Evolutionary conservation across 2,888 invertebrate genomes (phyloP).

Genomic region (Lutraria lutraria): DNA sequence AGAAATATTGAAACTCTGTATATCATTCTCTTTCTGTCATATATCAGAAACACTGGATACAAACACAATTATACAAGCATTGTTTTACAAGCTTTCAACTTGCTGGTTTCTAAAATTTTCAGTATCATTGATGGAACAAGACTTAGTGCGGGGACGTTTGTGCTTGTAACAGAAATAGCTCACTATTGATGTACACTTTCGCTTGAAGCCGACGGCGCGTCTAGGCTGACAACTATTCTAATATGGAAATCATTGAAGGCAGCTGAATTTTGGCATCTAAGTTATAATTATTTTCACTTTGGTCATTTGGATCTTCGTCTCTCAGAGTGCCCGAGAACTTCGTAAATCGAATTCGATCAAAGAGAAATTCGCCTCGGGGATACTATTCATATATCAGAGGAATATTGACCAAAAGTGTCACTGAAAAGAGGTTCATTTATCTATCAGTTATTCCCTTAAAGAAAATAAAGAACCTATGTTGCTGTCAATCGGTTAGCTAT

Average conservation of each 20-base stretch:
- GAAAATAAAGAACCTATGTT: no score
- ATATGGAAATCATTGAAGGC: not conserved
- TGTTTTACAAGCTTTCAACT: slow-evolving; percentile 49
- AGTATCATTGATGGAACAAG: not conserved
- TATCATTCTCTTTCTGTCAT: not conserved
- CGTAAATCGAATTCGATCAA: not conserved
- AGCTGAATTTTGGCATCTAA: not conserved
- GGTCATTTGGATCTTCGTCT: not conserved
- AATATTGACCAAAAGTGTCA: not conserved
- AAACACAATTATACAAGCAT: slow-evolving; percentile 55
- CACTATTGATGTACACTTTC: not conserved
- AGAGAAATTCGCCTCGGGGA: not conserved
- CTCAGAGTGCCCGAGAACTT: not conserved
- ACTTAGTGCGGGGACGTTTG: not conserved
- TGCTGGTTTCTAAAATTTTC: not conserved
- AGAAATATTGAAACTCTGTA: not conserved
- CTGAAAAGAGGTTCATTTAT: not conserved
- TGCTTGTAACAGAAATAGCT: not conserved
- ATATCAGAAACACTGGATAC: slow-evolving; percentile 47
- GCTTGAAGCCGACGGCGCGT: not conserved
- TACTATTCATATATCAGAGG: not conserved
- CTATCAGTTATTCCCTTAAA: no score
- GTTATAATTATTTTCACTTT: not conserved
- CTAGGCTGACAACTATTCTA: not conserved
- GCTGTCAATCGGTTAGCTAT: no score